Evolutionary conservation across 2,113 vertebrate species (phyloP).

Genomic region (Silurus meridionalis): DNA sequence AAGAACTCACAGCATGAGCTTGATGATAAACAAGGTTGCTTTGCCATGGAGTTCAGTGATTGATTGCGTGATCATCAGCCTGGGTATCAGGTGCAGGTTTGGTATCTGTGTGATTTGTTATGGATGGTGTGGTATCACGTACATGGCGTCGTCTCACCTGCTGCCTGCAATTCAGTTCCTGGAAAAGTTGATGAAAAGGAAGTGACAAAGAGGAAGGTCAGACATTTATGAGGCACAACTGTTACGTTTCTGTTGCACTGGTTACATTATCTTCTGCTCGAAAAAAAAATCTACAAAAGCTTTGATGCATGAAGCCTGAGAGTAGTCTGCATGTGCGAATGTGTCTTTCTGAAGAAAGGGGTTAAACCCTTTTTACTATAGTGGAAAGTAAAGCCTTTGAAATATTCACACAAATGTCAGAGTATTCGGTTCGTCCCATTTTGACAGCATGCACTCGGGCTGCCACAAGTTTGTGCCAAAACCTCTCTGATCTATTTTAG

Average conservation of each 20-base stretch:
- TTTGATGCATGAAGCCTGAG: neutral
- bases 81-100: neutral
- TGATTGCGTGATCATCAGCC: neutral
- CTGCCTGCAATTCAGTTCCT: conserved; percentile 62
- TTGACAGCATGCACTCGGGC: neutral
- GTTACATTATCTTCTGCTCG: neutral
- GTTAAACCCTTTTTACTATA: neutral
- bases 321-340: neutral
- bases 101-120: neutral
- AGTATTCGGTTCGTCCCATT: neutral
- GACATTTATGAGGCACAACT: conserved; percentile 29
- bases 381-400: neutral
- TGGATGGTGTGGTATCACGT: conserved; percentile 11
- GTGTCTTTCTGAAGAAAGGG: neutral
- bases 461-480: neutral
- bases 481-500: neutral
- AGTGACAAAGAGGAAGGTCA: conserved; percentile 71
- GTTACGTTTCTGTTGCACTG: conserved; percentile 8
- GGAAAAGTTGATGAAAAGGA: conserved; percentile 74
- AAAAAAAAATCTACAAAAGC: neutral
- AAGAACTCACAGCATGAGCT: neutral
- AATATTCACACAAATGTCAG: neutral
- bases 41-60: neutral
- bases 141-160: neutral
- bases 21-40: neutral